Evolutionary conservation across 2,888 invertebrate species (phyloP), one percentile per base, ranked within the genome.

Genomic region (Oscheius myriophilus): DNA sequence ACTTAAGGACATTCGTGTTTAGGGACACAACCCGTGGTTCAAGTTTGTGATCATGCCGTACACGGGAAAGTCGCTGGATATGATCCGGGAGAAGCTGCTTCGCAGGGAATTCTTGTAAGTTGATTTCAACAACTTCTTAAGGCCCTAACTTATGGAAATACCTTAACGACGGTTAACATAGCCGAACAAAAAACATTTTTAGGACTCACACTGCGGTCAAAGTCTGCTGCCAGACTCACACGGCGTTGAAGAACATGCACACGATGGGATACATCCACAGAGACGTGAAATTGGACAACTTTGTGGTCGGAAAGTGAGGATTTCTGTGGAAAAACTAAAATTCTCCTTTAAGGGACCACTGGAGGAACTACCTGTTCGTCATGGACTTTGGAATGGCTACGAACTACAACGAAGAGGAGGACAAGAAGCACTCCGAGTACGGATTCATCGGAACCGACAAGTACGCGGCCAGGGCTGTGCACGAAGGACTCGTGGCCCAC

Each of bases 361-460:
- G 23, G n/a, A n/a, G 52, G 14, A 54, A 54, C n/a, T 9, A 54
- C 12, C 23, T 54, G 9, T 54, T 26, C 33, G 26, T 54, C n/a
- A 54, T 54, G 54, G 54, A 54, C n/a, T 54, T 54, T 26, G 54
- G 54, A 11, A 54, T 54, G 54, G 54, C 54, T 33, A 54, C 54
- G n/a, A 54, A 54, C 33, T 54, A 54, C 33, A 54, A 54, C 11
- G 54, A 54, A 2, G 26, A 54, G 26, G n/a, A 33, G n/a, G n/a
- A 23, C 26, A 54, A 54, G 54, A 54, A 54, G 54, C 26, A 54
- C 16, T 26, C 26, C 2, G 54, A 26, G 26, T 54, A 54, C 26
- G 54, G 54, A 3, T 54, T 54, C n/a, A 54, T 54, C 26, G 54
- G 54, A 26, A 54, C 54, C 1, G 54, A 54, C 26, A 26, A 54